phyloP scores from a whole-genome alignment of 1,140 invertebrate genomes.

The Heliconius himera region DNA sequence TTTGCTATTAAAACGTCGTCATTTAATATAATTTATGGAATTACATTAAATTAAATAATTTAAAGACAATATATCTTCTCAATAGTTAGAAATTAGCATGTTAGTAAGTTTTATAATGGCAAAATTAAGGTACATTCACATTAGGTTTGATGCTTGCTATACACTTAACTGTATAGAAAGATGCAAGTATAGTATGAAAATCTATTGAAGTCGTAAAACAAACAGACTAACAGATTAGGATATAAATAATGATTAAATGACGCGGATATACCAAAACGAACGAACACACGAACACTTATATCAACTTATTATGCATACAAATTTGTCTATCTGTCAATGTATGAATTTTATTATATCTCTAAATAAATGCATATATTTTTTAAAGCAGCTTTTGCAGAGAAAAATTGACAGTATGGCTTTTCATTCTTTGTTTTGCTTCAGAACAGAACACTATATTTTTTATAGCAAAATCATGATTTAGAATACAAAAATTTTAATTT shows the following conservation, averaged over 20 bases:
- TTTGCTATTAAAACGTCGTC: conserved; percentile 4
- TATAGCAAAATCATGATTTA: background rate
- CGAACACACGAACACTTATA: background rate
- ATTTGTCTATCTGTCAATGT: background rate
- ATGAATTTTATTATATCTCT: background rate
- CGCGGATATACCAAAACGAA: background rate
- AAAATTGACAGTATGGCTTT: no score
- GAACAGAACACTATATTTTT: background rate
- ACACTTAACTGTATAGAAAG: background rate
- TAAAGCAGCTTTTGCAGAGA: no score
- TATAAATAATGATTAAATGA: background rate
- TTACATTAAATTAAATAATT: conserved; percentile 7
- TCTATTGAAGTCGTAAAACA: background rate
- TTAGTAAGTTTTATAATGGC: background rate
- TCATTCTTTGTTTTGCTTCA: no score
- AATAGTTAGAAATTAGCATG: conserved; percentile 7
- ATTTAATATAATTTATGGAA: conserved; percentile 13
- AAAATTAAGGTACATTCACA: background rate
- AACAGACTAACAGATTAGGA: background rate
- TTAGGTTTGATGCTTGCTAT: background rate
- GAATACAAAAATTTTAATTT: no score
- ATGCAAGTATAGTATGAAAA: background rate
- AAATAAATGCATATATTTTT: background rate
- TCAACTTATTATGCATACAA: background rate
- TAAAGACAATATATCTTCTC: conserved; percentile 11